Percentiles rank a stretch among this genome's conserved stretches.
These are phyloP conservation scores for Norana najaformis DNA, from an alignment of 2,888 invertebrate species.

Conservation along the genomic window DNA sequence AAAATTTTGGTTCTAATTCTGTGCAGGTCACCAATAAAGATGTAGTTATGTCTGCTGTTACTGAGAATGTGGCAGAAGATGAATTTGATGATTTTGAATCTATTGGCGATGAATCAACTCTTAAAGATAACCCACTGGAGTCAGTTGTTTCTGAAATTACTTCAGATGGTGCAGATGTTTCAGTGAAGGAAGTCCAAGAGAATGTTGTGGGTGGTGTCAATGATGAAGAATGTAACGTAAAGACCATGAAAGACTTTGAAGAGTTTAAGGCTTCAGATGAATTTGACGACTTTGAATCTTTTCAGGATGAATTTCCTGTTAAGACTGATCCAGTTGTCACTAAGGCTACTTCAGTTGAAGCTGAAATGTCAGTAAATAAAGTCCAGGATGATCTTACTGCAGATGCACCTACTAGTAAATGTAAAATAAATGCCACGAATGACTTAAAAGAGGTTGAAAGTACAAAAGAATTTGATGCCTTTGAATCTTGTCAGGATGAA, in stretches of 20 bases:
- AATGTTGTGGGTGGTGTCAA: neutral
- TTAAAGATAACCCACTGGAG: neutral
- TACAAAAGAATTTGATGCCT: neutral
- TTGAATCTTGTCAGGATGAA: neutral
- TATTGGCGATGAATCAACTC: neutral
- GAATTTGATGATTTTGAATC: neutral
- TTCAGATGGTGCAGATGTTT: neutral
- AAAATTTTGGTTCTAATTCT: neutral
- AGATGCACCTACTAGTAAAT: neutral
- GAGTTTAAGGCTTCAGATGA: neutral
- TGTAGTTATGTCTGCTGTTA: slow-evolving; percentile 13
- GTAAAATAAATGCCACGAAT: neutral
- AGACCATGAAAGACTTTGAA: neutral
- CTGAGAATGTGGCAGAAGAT: too few relatives aligned
- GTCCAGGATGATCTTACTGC: neutral
- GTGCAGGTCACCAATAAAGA: neutral
- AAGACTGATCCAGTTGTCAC: neutral
- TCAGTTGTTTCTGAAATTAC: neutral
- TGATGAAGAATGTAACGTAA: neutral
- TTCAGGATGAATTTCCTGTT: neutral
- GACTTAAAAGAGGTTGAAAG: neutral
- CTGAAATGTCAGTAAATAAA: neutral
- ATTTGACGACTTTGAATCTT: slow-evolving; percentile 5
- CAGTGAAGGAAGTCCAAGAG: neutral
- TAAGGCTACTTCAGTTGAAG: neutral